phyloP scores from a whole-genome alignment of 92 coral and sea anemone genomes.

The Montipora capitata region DNA sequence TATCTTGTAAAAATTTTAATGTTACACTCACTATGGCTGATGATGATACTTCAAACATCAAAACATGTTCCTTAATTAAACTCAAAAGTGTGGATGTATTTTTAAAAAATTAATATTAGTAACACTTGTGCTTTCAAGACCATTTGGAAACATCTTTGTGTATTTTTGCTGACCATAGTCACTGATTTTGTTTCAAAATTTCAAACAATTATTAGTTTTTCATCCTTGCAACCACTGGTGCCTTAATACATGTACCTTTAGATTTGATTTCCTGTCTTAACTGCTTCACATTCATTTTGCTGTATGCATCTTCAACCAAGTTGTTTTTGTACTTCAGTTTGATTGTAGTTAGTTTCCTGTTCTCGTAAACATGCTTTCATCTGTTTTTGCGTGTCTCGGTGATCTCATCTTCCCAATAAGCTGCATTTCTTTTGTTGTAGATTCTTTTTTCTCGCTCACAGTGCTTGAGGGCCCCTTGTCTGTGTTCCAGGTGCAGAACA shows the following conservation, averaged over 20 bases:
- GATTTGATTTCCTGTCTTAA: slow-evolving; percentile 14
- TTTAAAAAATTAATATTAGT: too few relatives aligned
- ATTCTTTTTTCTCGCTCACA: slow-evolving; percentile 49
- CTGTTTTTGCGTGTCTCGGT: slow-evolving; percentile 1
- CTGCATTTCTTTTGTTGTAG: slow-evolving; percentile 47
- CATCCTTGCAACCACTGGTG: slow-evolving; percentile 7
- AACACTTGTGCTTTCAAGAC: too few relatives aligned
- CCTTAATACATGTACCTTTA: not conserved
- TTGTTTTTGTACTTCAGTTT: slow-evolving; percentile 11
- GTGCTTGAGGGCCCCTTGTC: slow-evolving; percentile 65
- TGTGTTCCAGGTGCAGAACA: slow-evolving; percentile 57
- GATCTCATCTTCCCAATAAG: slow-evolving; percentile 19
- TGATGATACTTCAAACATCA: too few relatives aligned
- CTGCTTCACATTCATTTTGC: slow-evolving; percentile 26
- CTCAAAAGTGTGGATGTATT: too few relatives aligned
- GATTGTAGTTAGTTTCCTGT: not conserved
- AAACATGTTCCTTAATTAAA: too few relatives aligned
- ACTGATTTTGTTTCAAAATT: slow-evolving; percentile 19
- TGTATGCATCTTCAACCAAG: not conserved
- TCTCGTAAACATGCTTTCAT: not conserved
- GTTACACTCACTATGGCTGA: too few relatives aligned
- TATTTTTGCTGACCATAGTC: not conserved
- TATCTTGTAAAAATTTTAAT: too few relatives aligned
- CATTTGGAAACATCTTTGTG: too few relatives aligned
- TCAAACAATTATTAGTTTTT: slow-evolving; percentile 15